Base-by-base conservation (phyloP, 1,140 invertebrate genomes). In the Thaumetopoea pityocampa region DNA sequence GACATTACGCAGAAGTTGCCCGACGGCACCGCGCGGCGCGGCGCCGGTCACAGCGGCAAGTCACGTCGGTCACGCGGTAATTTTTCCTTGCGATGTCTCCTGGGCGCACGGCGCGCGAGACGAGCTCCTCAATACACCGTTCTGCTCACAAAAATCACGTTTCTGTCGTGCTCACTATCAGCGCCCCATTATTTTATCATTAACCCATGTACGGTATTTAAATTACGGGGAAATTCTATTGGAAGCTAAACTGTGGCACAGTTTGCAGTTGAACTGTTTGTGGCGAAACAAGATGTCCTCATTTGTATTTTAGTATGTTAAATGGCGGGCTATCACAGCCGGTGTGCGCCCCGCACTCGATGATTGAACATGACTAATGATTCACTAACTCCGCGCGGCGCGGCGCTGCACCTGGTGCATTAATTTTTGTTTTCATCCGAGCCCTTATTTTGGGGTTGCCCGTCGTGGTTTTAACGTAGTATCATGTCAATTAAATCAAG, bases 131-230 rank as follows among this genome's bases (percentile, higher is more conserved):
- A 55, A 47, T 57, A 58, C 54, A 52, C 61, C 72, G 68, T 67
- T 69, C 62, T 69, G 80, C 65, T 80, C 77, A 78, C 59, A 73
- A 67, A 79, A 79, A 83, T 83, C 79, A 79, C 76, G 67, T 81
- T 83, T 55, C 76, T 81, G 79, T 83, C 79, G 74, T 83, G 76
- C 65, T 54, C 53, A 56, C 65, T 62, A 78, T 76, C 70, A 68
- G 53, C 58, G n/a, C 63, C 67, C 74, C 60, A 83, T 83, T 83
- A 83, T 80, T 77, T 80, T 73, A 77, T 71, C 79, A 83, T 83
- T 83, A 77, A 67, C 62, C 60, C 51, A 74, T 61, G 73, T 69
- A 59, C 23, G 32, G 41, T 42, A 32, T 48, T 29, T 69, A 69
- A 66, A 66, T 23, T 16, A 38, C 26, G 11, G 29, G 12, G 36